Percentiles rank a stretch among this genome's conserved stretches.
Evolutionary conservation across 2,888 invertebrate genomes (phyloP).

Genomic region (Chymomyza procnemis): DNA sequence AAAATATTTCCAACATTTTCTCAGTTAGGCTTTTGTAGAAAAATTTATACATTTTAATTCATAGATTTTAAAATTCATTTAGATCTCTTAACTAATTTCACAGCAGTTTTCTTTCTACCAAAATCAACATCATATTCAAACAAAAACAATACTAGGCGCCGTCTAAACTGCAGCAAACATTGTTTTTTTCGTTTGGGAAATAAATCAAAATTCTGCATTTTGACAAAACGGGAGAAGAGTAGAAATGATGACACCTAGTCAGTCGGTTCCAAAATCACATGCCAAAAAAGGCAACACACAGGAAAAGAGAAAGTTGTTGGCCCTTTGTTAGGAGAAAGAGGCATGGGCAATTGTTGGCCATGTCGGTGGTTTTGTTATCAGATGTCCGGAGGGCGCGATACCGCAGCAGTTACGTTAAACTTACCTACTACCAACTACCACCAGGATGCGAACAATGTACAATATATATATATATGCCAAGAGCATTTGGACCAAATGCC

Average conservation of each 20-base stretch:
- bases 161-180: slow-evolving; percentile 44
- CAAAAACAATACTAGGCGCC: slow-evolving; percentile 40
- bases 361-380: slow-evolving; percentile 74
- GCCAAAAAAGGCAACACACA: slow-evolving; percentile 31
- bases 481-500: slow-evolving; percentile 37
- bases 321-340: slow-evolving; percentile 46
- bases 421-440: slow-evolving; percentile 21
- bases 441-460: slow-evolving; percentile 14
- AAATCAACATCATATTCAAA: background rate
- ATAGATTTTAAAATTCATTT: background rate
- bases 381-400: slow-evolving; percentile 70
- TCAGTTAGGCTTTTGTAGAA: too few relatives aligned
- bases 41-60: too few relatives aligned
- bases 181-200: slow-evolving; percentile 36
- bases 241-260: slow-evolving; percentile 24
- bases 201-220: slow-evolving; percentile 62
- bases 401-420: slow-evolving; percentile 13
- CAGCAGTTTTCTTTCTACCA: background rate
- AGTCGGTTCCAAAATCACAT: slow-evolving; percentile 35
- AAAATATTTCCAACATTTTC: too few relatives aligned
- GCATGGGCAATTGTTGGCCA: slow-evolving; percentile 31
- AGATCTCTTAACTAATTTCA: background rate
- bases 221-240: slow-evolving; percentile 41
- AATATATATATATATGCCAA: slow-evolving; percentile 14
- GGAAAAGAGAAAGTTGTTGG: slow-evolving; percentile 69